Evolutionary conservation across 2,113 vertebrate species (phyloP).

Genomic region (Ammospiza caudacuta): DNA sequence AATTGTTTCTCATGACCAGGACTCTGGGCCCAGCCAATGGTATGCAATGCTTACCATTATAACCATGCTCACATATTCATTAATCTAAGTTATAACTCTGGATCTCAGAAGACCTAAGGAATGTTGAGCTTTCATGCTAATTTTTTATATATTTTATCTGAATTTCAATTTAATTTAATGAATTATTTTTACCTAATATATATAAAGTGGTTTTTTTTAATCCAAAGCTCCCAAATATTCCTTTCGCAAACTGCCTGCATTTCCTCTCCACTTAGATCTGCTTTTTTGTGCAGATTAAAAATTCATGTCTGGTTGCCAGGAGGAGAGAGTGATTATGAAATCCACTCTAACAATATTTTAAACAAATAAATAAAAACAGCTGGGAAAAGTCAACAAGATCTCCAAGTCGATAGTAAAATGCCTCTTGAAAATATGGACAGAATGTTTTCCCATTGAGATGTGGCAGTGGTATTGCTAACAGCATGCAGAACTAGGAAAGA

Average conservation of each 20-base stretch:
- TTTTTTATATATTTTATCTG: background rate
- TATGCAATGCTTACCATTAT: background rate
- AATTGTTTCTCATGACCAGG: background rate
- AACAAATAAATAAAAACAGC: slow-evolving; percentile 39
- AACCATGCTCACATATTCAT: background rate
- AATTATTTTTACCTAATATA: background rate
- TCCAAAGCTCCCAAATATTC: background rate
- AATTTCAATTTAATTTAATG: background rate
- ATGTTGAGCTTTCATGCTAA: background rate
- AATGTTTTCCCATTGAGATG: background rate
- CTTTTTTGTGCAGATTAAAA: background rate
- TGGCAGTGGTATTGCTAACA: background rate
- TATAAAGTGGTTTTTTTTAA: background rate
- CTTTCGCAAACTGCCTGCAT: background rate
- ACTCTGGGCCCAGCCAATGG: background rate
- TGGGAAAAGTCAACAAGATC: background rate
- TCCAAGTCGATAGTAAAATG: background rate
- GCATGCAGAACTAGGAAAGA: background rate
- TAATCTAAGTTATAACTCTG: background rate
- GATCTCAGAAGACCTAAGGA: background rate
- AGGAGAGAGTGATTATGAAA: background rate
- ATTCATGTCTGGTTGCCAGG: background rate
- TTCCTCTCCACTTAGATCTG: background rate
- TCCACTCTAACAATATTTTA: background rate
- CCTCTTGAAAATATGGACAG: background rate